Base-by-base conservation (phyloP, 2,113 vertebrate genomes). In the Stigmatopora argus region DNA sequence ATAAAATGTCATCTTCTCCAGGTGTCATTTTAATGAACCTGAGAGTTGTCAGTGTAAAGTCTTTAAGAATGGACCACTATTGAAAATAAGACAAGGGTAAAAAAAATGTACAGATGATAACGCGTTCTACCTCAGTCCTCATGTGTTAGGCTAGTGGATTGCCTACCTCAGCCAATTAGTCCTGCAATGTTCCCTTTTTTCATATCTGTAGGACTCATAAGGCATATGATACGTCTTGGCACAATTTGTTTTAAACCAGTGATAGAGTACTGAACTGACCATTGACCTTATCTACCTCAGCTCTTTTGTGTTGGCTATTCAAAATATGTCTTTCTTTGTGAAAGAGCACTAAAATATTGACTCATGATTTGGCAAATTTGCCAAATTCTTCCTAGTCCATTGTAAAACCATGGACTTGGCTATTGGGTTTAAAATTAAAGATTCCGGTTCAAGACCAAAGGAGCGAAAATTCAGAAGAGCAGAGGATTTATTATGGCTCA, bases 151-250 rank as follows among this genome's bases (percentile, higher is more conserved):
- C 19, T 23, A 45, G 1, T 56, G 23, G 53, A 56, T 56, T 56
- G 53, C n/a, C 59, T 61, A 61, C 59, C 59, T 61, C 59, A 61
- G 59, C 38, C 19, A 61, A 45, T 61, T 61, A 45, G 41, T 45
- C 59, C 21, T 38, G 9, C 19, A 44, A 38, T 55, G 7, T 26
- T 26, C 4, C 21, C 1, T 46, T 46, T 46, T 13, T 51, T 14
- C 7, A 13, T 55, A 59, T 59, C 35, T 12, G 23, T 21, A 46
- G n/a, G 59, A 23, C 59, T 61, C 38, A 44, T 15, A 45, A 9
- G 41, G 59, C 38, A 61, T 45, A 15, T 13, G 15, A 61, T 14
- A 61, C 13, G 6, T 61, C 7, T 19, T 21, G 21, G 38, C 7
- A 55, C 12, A 31, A 56, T 56, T 34, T 34, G 59, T 11, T 61